Base-by-base conservation (phyloP, 2,888 invertebrate genomes). In the Aelia acuminata region DNA sequence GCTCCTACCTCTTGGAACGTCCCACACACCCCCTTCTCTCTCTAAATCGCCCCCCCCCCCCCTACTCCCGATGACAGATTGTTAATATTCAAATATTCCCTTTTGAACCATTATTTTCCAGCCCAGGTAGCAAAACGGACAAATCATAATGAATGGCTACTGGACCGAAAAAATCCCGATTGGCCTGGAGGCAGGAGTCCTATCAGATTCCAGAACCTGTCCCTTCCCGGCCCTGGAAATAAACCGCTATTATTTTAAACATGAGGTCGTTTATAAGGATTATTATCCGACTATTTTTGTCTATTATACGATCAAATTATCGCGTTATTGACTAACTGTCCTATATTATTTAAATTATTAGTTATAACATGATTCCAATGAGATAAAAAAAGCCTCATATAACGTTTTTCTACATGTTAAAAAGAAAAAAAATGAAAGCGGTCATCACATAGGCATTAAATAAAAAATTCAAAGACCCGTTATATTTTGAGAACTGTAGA, bases 81-180 rank as follows among this genome's bases (percentile, higher is more conserved):
- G 43, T 80, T 80, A 39, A 47, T 80, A 80, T 80, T 80, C 39
- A 80, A 43, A 80, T 80, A 80, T 80, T 80, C 80, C 43, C 80
- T 80, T 47, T n/a, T 4, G n/a, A 43, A 80, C n/a, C 39, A 80
- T 80, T 80, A 80, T 80, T 80, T 80, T 80, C 80, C 80, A 10
- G 80, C 20, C 43, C 43, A 47, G 80, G 43, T 80, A 80, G 80
- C 80, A 80, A 39, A 43, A 47, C 80, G 80, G 80, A 80, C 80
- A 80, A 80, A 80, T 80, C 43, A n/a, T 80, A 43, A 80, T 80
- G 39, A 47, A 80, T 80, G 80, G 80, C 80, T 80, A 80, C 80
- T 80, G 7, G 43, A 80, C 80, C 43, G 80, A 47, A 80, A 80
- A 80, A 43, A 80, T 70, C 18, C 63, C 63, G 31, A 70, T 70